phyloP scores from a whole-genome alignment of 2,888 invertebrate genomes.

The Agrochola litura region DNA sequence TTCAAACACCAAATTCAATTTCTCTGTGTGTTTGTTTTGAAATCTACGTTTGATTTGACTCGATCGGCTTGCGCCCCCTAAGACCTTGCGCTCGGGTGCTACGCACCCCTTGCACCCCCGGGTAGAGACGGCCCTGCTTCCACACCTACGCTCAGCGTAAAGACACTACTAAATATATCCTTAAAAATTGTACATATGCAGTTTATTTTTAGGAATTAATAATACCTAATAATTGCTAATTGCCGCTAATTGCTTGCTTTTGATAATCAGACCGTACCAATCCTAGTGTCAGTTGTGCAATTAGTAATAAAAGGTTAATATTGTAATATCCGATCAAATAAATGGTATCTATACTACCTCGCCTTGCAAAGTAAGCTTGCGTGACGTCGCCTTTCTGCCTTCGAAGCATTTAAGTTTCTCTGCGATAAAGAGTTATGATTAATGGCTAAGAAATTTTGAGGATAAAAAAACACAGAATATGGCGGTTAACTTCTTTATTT shows the following conservation, averaged over 20 bases:
- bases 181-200: neutral
- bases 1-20: too few relatives aligned
- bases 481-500: neutral
- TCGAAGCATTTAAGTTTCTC: constrained; percentile 45
- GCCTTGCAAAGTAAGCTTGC: constrained; percentile 10
- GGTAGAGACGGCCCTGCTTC: too few relatives aligned
- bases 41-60: too few relatives aligned
- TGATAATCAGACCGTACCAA: neutral
- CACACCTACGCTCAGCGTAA: too few relatives aligned
- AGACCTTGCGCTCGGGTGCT: too few relatives aligned
- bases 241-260: neutral
- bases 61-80: too few relatives aligned
- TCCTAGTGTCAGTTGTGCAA: neutral
- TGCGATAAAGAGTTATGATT: constrained; percentile 56
- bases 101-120: too few relatives aligned
- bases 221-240: too few relatives aligned
- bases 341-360: constrained; percentile 3
- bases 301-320: constrained; percentile 8
- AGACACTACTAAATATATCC: too few relatives aligned
- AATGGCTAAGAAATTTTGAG: constrained; percentile 22
- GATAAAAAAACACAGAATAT: neutral
- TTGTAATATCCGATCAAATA: neutral
- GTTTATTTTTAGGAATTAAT: neutral
- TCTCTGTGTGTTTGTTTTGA: too few relatives aligned
- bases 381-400: constrained; percentile 36